These are phyloP conservation scores for Lasioglossum vierecki DNA, from an alignment of 2,888 invertebrate species.

Conservation along the genomic window DNA sequence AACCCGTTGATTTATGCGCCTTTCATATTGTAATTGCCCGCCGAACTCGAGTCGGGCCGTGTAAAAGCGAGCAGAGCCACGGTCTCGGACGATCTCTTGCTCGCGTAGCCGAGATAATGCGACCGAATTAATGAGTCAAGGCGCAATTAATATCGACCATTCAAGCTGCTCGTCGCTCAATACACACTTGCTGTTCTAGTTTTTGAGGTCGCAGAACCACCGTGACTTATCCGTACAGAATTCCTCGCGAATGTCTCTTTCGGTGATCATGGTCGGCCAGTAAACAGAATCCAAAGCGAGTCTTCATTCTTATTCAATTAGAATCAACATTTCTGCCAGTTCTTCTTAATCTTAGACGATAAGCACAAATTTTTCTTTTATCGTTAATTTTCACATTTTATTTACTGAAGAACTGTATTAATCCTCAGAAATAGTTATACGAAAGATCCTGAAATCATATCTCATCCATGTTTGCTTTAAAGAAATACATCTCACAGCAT, in stretches of 20 bases:
- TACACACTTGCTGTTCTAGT: slow-evolving; percentile 30
- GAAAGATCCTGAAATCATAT: too few species aligned
- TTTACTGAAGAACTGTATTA: not conserved
- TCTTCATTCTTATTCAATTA: not conserved
- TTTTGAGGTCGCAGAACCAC: slow-evolving; percentile 19
- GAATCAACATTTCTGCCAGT: not conserved
- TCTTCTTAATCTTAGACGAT: not conserved
- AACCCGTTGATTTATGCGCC: slow-evolving; percentile 83
- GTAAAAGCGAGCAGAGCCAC: slow-evolving; percentile 71
- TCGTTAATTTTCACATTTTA: not conserved
- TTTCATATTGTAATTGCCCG: slow-evolving; percentile 84
- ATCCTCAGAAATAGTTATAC: not conserved
- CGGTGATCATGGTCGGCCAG: not conserved
- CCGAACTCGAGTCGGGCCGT: slow-evolving; percentile 79
- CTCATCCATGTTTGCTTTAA: not conserved
- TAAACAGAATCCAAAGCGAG: not conserved
- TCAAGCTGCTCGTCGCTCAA: slow-evolving; percentile 55
- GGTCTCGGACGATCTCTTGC: slow-evolving; percentile 68
- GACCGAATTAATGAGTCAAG: slow-evolving; percentile 81
- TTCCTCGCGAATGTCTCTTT: not conserved
- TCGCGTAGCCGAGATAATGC: slow-evolving; percentile 73
- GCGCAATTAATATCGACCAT: slow-evolving; percentile 77
- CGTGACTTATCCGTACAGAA: not conserved
- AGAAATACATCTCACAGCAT: not conserved
- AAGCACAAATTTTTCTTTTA: not conserved